A percentile compares a stretch with the other conserved stretches of the same genome.
Conservation (phyloP, 2,113 vertebrate genomes). For the Phalacrocorax brasilianus region DNA sequence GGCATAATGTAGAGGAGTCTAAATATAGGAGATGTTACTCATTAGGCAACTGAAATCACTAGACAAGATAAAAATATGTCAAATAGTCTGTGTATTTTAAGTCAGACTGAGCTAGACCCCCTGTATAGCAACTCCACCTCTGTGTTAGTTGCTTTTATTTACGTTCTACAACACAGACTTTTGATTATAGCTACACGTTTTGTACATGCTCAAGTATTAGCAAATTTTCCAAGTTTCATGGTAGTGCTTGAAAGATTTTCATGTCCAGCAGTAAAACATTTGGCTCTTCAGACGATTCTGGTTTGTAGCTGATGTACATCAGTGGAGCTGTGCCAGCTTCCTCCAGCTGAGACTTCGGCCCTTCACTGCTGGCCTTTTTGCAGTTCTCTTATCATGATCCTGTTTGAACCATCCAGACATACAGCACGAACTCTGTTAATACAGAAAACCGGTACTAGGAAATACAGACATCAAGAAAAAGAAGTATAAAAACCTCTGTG, state of each 20-base stretch:
- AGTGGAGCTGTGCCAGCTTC: constrained; percentile 51
- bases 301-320: constrained; percentile 18
- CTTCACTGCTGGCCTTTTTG: constrained; percentile 44
- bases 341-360: constrained; percentile 26
- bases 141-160: background rate
- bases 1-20: background rate
- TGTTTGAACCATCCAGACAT: constrained; percentile 51
- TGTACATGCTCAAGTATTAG: background rate
- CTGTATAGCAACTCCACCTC: background rate
- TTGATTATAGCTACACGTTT: background rate
- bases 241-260: background rate
- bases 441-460: constrained; percentile 41
- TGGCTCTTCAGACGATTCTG: background rate
- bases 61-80: constrained; percentile 15
- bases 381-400: constrained; percentile 47
- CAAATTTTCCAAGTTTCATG: background rate
- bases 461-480: constrained; percentile 54
- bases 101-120: background rate
- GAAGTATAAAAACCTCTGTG: constrained; percentile 48
- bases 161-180: background rate
- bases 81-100: background rate
- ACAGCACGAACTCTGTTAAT: constrained; percentile 52
- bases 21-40: constrained; percentile 35
- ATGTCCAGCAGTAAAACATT: background rate
- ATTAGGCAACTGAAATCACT: background rate